Evolutionary conservation across 1,140 invertebrate genomes (phyloP).

Genomic region (Epicauta chinensis): DNA sequence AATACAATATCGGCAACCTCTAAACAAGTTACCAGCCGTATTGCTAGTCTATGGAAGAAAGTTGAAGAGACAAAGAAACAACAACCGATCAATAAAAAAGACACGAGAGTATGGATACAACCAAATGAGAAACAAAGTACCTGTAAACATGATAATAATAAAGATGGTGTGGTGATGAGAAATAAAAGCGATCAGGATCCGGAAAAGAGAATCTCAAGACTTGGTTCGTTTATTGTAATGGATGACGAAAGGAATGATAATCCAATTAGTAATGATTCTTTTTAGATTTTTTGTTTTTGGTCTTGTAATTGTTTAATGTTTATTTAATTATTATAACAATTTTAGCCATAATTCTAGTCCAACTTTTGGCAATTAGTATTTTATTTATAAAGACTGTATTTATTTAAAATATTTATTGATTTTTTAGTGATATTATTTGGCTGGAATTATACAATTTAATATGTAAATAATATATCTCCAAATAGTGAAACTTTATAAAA

Average conservation of each 20-base stretch:
- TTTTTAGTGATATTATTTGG: slow-evolving; percentile 8
- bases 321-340: slow-evolving; percentile 3
- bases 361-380: slow-evolving; percentile 17
- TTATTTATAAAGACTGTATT: slow-evolving; percentile 20
- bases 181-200: slow-evolving; percentile 22
- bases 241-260: slow-evolving; percentile 24
- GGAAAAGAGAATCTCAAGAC: slow-evolving; percentile 46
- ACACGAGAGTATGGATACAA: slow-evolving; percentile 59
- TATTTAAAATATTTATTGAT: slow-evolving; percentile 16
- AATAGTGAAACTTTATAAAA: slow-evolving; percentile 7
- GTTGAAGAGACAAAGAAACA: slow-evolving; percentile 67
- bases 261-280: not conserved
- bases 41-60: slow-evolving; percentile 82
- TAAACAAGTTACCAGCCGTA: slow-evolving; percentile 73
- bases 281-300: not conserved
- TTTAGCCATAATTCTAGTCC: slow-evolving; percentile 22
- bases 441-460: slow-evolving; percentile 7
- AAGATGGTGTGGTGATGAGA: slow-evolving; percentile 31
- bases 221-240: slow-evolving; percentile 45
- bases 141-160: slow-evolving; percentile 31
- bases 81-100: slow-evolving; percentile 47
- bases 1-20: slow-evolving; percentile 13
- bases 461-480: slow-evolving; percentile 12
- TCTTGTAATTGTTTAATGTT: slow-evolving; percentile 2
- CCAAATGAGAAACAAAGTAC: slow-evolving; percentile 23